Base-by-base conservation (phyloP, 2,797 vertebrate genomes). In the Agapornis canus region DNA sequence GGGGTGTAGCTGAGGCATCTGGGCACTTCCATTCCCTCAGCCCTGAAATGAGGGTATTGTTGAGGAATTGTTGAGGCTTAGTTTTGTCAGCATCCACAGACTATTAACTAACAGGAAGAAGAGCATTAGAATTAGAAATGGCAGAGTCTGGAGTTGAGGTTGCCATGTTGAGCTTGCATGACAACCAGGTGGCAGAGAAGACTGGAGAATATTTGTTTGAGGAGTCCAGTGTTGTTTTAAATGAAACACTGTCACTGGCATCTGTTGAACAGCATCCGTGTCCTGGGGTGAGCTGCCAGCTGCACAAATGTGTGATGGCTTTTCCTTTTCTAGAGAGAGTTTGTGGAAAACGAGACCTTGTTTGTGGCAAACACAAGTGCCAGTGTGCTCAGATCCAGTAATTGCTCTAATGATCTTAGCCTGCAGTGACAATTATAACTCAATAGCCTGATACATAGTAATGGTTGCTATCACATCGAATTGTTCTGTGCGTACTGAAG, bases 121-220 rank as follows among this genome's bases (percentile, higher is more conserved):
- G 82, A 93, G 61, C 40, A 64, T 94, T 90, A 47, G 78, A 86
- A 94, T 56, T 90, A 77, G 91, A 94, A 96, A 91, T 86, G 63
- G 45, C 66, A 68, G 52, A 13, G 51, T 78, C 85, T 92, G 2
- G 60, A 37, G 51, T 47, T 86, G 37, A 80, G 64, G 86, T 31
- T 95, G 95, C 76, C 80, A 71, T 19, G 6, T 64, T 91, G 80
- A 95, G 35, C 59, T 82, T 76, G 79, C 48, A 43, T 76, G 89
- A 86, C 60, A 90, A 57, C 77, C 63, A 79, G 64, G 85, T 96
- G 77, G 82, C 66, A 76, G 40, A 79, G 43, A 82, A 48, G 70
- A 57, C 85, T 76, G 37, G 57, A 63, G 61, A 70, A 70, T 84
- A 52, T 73, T 52, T 69, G 19, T 91, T 86, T 64, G 8, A 83